Conservation (phyloP, 2,113 vertebrate genomes). For the Lucifuga dentata region DNA sequence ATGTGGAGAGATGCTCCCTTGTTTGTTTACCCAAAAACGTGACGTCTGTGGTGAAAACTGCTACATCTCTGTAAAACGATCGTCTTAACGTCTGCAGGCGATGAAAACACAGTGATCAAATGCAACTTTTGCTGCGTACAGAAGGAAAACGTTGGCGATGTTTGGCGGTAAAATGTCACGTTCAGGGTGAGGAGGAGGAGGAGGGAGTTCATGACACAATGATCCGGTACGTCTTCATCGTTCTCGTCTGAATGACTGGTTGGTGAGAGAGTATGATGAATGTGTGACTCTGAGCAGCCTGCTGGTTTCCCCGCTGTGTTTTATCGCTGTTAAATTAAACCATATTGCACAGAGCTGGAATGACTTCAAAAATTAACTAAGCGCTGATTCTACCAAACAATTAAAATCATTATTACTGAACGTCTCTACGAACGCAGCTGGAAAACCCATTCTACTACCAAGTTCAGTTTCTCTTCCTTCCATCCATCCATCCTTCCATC, state of each 20-base stretch:
- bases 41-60: conserved; percentile 39
- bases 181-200: too few species aligned
- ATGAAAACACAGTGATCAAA: conserved; percentile 53
- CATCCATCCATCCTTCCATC: conserved; percentile 27
- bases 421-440: conserved; percentile 24
- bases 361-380: conserved; percentile 61
- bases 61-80: conserved; percentile 65
- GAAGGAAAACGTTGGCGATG: conserved; percentile 12
- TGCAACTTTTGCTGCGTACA: background rate
- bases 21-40: background rate
- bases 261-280: background rate
- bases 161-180: conserved; percentile 1
- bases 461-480: conserved; percentile 18
- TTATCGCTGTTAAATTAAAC: background rate
- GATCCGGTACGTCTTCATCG: too few species aligned
- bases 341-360: conserved; percentile 65
- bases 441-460: conserved; percentile 31
- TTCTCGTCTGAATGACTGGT: background rate
- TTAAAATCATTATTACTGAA: conserved; percentile 32
- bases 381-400: conserved; percentile 42
- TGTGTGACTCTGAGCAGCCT: too few species aligned
- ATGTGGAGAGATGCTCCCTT: background rate
- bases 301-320: background rate
- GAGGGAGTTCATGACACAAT: too few species aligned
- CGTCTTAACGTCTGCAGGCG: background rate